phyloP scores from a whole-genome alignment of 2,113 vertebrate species.

The Indicator maculatus region DNA sequence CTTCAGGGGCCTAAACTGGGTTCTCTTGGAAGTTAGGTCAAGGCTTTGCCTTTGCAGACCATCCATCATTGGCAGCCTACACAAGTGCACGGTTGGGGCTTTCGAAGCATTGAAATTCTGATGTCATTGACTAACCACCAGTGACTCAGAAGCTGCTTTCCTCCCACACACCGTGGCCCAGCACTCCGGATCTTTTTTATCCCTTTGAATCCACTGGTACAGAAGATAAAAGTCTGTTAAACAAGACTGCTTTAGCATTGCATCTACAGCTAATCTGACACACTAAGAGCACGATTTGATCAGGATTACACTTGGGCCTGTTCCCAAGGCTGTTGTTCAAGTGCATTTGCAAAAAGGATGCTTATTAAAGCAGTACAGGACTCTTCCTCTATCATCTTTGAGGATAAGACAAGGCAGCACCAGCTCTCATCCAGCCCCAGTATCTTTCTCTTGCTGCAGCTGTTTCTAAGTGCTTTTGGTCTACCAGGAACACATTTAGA shows the following conservation, averaged over 20 bases:
- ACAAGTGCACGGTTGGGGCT: not conserved
- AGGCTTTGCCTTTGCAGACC: not conserved
- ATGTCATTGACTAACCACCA: conserved; percentile 5
- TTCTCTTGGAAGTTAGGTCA: not conserved
- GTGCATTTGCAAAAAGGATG: not conserved
- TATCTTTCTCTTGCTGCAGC: not conserved
- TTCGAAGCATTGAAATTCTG: conserved; percentile 13
- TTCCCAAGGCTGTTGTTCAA: not conserved
- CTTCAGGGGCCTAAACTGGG: not conserved
- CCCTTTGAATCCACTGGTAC: not conserved
- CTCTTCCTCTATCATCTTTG: not conserved
- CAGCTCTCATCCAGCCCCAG: not conserved
- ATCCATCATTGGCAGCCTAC: conserved; percentile 6
- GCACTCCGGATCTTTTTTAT: not conserved
- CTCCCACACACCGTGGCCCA: conserved; percentile 6
- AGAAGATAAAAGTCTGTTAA: not conserved
- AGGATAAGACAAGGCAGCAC: not conserved
- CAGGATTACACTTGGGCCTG: not conserved
- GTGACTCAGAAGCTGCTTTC: conserved; percentile 28
- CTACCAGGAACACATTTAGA: conserved; percentile 1
- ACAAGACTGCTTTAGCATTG: not conserved
- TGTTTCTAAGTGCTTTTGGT: not conserved
- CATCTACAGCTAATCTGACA: not conserved
- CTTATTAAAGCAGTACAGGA: not conserved
- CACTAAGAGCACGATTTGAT: not conserved